Conservation (phyloP, 2,888 invertebrate genomes). For the Oxycera nigricornis region DNA sequence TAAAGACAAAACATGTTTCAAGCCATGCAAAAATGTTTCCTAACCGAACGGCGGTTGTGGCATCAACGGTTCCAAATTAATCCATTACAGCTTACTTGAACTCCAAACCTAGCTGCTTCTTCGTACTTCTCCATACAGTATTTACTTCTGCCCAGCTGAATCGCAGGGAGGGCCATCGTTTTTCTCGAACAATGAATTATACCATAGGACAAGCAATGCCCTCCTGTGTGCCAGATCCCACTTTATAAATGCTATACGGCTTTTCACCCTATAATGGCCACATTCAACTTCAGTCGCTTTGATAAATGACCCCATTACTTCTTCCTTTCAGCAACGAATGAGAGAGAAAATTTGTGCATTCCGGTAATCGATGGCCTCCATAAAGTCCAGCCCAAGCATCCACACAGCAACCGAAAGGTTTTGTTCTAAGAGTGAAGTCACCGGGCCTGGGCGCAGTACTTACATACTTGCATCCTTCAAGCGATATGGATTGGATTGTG, state of each 20-base stretch:
- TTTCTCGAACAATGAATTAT: slow-evolving; percentile 14
- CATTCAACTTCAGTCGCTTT: slow-evolving; percentile 40
- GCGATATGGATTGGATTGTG: background rate
- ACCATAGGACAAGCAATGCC: slow-evolving; percentile 22
- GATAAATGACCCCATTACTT: slow-evolving; percentile 37
- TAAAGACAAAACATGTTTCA: too few relatives aligned
- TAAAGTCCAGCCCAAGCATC: slow-evolving; percentile 18
- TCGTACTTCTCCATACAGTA: background rate
- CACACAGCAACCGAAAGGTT: slow-evolving; percentile 8
- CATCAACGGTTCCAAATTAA: slow-evolving; percentile 34
- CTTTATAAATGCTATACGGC: slow-evolving; percentile 39
- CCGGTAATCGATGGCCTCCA: slow-evolving; percentile 36
- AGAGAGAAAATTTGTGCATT: slow-evolving; percentile 39
- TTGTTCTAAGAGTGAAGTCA: slow-evolving; percentile 23
- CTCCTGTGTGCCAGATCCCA: slow-evolving; percentile 22
- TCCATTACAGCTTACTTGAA: slow-evolving; percentile 4
- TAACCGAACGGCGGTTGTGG: too few relatives aligned
- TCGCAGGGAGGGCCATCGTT: slow-evolving; percentile 14
- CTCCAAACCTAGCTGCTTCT: background rate
- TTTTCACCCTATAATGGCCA: slow-evolving; percentile 37
- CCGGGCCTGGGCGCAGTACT: background rate
- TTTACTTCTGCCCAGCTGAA: background rate
- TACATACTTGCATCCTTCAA: background rate
- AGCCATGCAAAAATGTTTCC: too few relatives aligned
- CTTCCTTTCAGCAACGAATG: slow-evolving; percentile 38